Evolutionary conservation across 1,140 invertebrate species (phyloP).

Genomic region (Danaus plexippus): DNA sequence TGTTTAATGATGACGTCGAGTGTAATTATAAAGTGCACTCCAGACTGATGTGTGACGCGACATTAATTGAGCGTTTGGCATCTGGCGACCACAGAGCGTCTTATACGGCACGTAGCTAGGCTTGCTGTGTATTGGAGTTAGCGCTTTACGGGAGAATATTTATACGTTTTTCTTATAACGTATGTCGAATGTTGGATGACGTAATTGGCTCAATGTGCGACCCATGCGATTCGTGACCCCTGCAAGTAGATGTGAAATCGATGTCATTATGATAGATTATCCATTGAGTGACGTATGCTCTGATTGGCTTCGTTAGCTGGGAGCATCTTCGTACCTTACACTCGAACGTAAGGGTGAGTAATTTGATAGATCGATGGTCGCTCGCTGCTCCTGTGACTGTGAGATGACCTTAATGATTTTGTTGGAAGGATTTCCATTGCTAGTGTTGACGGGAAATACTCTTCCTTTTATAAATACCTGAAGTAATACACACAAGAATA

Average conservation of each 20-base stretch:
- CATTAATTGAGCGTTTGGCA: conserved; percentile 48
- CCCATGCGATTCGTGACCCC: conserved; percentile 18
- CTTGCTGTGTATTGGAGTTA: conserved; percentile 36
- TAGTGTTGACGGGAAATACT: neutral
- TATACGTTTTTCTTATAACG: neutral
- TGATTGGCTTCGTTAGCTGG: conserved; percentile 67
- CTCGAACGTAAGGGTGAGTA: conserved; percentile 45
- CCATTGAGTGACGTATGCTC: conserved; percentile 42
- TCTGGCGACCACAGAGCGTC: conserved; percentile 48
- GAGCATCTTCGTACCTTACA: conserved; percentile 46
- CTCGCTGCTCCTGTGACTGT: conserved; percentile 25
- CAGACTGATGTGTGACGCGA: conserved; percentile 30
- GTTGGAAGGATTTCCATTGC: conserved; percentile 1
- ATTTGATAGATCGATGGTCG: conserved; percentile 67
- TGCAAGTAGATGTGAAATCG: conserved; percentile 52
- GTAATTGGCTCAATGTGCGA: conserved; percentile 33
- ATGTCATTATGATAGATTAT: conserved; percentile 69
- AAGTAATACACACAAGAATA: too few species aligned
- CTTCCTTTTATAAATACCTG: too few species aligned
- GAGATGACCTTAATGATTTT: conserved; percentile 44
- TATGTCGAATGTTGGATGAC: neutral
- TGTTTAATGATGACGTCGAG: conserved; percentile 11
- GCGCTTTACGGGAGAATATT: conserved; percentile 6
- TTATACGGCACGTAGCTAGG: conserved; percentile 57
- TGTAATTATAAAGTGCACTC: conserved; percentile 32